phyloP scores from a whole-genome alignment of 2,888 invertebrate genomes.

The Dysmachus trigonus region DNA sequence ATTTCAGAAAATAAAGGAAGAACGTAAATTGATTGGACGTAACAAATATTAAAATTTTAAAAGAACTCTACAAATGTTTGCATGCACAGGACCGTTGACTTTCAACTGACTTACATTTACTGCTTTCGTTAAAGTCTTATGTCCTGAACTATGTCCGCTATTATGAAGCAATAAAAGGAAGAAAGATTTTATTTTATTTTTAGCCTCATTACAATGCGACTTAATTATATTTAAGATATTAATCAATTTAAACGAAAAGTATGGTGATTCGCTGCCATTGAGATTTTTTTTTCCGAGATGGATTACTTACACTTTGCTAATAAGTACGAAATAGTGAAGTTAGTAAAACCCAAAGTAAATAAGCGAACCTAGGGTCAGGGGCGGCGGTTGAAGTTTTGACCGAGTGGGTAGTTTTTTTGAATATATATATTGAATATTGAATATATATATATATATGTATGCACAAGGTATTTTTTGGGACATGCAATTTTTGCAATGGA shows the following conservation, averaged over 20 bases:
- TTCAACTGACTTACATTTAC: conserved; percentile 60
- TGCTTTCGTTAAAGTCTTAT: conserved; percentile 65
- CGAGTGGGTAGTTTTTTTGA: no score
- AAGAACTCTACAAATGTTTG: neutral
- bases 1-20: neutral
- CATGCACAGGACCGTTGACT: neutral
- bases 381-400: no score
- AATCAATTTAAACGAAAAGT: neutral
- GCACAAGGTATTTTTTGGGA: no score
- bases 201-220: neutral
- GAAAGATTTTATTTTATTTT: neutral
- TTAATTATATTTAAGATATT: neutral
- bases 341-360: neutral
- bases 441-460: no score
- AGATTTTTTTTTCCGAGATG: neutral
- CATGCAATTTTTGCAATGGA: no score
- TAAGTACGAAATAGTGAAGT: neutral
- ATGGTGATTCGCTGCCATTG: neutral
- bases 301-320: neutral
- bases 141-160: conserved; percentile 65
- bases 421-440: no score
- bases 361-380: no score
- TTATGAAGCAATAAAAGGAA: conserved; percentile 50
- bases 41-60: neutral
- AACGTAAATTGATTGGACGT: neutral